A percentile compares a stretch with the other conserved stretches of the same genome.
Conservation (phyloP, 2,113 vertebrate genomes). For the Loxodonta africana region DNA sequence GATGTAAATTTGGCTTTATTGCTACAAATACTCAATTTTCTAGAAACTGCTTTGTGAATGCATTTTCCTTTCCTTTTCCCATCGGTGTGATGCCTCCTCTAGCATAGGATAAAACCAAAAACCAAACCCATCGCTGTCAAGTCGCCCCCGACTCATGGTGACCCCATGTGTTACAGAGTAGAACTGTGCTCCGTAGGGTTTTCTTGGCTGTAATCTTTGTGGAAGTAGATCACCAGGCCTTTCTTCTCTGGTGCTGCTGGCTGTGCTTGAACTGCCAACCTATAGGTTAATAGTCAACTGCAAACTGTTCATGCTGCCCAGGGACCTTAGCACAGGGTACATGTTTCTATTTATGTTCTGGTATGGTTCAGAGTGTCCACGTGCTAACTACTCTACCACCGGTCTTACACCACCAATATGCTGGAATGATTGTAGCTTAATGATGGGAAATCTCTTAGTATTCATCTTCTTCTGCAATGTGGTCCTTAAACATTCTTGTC, state of each 20-base stretch:
- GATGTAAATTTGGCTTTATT: background rate
- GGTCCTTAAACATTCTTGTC: background rate
- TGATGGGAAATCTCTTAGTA: background rate
- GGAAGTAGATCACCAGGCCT: no score
- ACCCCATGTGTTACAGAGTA: no score
- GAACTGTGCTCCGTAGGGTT: no score
- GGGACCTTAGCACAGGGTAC: no score
- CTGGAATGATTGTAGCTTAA: background rate
- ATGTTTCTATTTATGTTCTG: background rate
- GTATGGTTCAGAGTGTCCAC: no score
- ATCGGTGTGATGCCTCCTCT: background rate
- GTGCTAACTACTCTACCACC: background rate
- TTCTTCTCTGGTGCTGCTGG: background rate
- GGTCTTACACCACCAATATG: background rate
- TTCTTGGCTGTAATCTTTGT: no score
- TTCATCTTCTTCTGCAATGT: background rate
- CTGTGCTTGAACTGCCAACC: background rate
- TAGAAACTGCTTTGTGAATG: background rate
- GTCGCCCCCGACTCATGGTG: no score
- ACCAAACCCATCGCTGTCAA: no score
- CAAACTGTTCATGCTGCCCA: background rate
- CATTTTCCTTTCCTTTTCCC: background rate
- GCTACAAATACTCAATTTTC: background rate
- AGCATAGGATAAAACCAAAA: background rate
- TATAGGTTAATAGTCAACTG: background rate